phyloP scores from a whole-genome alignment of 2,888 invertebrate species.

The Epistrophe grossulariae region DNA sequence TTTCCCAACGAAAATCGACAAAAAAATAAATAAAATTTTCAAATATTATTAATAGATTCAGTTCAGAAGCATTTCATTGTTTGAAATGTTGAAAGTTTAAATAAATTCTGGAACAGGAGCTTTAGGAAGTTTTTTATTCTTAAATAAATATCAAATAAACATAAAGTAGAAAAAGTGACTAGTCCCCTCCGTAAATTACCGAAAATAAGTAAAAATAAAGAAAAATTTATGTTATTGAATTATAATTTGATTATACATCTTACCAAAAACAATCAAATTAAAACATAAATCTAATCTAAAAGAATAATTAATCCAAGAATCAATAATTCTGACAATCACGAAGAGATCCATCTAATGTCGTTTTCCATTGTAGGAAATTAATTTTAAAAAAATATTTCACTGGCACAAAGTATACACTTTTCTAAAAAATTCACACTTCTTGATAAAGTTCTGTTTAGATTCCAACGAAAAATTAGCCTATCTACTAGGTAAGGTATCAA shows the following conservation, averaged over 20 bases:
- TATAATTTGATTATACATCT: neutral
- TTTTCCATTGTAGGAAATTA: constrained; percentile 3
- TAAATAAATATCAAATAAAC: neutral
- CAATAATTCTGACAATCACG: neutral
- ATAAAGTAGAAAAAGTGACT: neutral
- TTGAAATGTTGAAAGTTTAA: neutral
- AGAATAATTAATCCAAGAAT: neutral
- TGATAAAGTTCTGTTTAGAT: no score
- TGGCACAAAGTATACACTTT: no score
- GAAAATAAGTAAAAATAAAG: neutral
- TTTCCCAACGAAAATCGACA: neutral
- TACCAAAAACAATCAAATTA: neutral
- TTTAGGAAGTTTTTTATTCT: neutral
- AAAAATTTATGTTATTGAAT: neutral
- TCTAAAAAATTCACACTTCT: no score
- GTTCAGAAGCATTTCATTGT: neutral
- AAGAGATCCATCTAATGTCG: neutral
- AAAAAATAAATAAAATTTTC: neutral
- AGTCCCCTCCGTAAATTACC: neutral
- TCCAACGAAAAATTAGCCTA: no score
- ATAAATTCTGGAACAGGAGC: neutral
- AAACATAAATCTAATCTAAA: neutral
- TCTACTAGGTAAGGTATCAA: no score
- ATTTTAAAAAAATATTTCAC: neutral
- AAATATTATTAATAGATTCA: neutral